Evolutionary conservation across 2,797 vertebrate species (phyloP).

Genomic region (Triplophysa bombifrons): DNA sequence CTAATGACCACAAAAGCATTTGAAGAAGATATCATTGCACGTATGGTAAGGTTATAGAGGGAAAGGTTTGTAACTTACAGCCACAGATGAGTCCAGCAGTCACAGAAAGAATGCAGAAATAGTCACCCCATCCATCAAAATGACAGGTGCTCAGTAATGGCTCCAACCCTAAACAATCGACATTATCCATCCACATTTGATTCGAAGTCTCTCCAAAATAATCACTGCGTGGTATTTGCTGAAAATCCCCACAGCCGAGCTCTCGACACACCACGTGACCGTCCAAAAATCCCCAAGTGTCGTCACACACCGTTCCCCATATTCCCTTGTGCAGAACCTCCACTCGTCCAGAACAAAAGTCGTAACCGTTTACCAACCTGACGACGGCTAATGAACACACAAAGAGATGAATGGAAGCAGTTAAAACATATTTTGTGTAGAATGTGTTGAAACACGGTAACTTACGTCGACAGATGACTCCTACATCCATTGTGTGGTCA

Average conservation of each 20-base stretch:
- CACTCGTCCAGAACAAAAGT: slow-evolving; percentile 25
- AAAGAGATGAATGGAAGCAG: not conserved
- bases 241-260: slow-evolving; percentile 10
- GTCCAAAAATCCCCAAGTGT: slow-evolving; percentile 9
- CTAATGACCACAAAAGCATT: slow-evolving; percentile 11
- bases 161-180: slow-evolving; percentile 16
- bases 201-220: not conserved
- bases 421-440: not conserved
- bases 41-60: not conserved
- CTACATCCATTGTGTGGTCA: slow-evolving; percentile 15
- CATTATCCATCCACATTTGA: not conserved
- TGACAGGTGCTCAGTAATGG: not conserved
- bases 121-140: not conserved
- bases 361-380: not conserved
- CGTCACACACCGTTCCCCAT: slow-evolving; percentile 19
- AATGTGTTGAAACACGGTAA: not conserved
- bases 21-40: not conserved
- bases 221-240: not conserved
- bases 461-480: slow-evolving; percentile 31
- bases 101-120: not conserved
- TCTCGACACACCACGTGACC: slow-evolving; percentile 3
- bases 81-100: slow-evolving; percentile 16
- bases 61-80: not conserved
- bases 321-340: not conserved
- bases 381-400: not conserved